Evolutionary conservation across 2,888 invertebrate genomes (phyloP).

Genomic region (Acanthosepion pharaonis): DNA sequence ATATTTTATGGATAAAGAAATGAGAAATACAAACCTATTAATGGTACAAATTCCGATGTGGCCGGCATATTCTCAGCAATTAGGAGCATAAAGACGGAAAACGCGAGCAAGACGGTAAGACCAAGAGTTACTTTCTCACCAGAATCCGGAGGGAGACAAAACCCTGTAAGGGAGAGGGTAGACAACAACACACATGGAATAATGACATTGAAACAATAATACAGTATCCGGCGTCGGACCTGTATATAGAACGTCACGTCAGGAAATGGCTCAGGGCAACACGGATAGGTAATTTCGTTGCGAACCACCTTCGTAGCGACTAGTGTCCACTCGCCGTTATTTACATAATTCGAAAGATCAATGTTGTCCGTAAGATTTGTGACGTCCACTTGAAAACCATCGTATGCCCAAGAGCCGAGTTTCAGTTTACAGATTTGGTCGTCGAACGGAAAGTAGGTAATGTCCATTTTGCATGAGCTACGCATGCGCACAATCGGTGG

Average conservation of each 20-base stretch:
- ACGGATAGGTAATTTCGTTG: constrained; percentile 76
- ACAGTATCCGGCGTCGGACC: constrained; percentile 76
- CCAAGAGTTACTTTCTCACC: constrained; percentile 79
- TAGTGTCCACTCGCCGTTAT: constrained; percentile 78
- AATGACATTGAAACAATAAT: constrained; percentile 78
- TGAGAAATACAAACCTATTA: constrained; percentile 75
- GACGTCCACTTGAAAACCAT: constrained; percentile 70
- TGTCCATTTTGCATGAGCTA: constrained; percentile 77
- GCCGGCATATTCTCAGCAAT: constrained; percentile 79
- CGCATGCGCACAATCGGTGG: constrained; percentile 78
- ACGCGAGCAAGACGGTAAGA: constrained; percentile 78
- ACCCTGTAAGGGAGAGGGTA: constrained; percentile 79
- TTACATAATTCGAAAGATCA: constrained; percentile 77
- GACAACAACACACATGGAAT: constrained; percentile 79
- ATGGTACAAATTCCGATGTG: constrained; percentile 78
- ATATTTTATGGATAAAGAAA: too few species aligned
- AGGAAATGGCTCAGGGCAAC: constrained; percentile 77
- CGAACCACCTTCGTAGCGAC: constrained; percentile 75
- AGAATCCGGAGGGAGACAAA: constrained; percentile 77
- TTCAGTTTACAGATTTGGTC: constrained; percentile 76
- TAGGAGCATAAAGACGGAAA: constrained; percentile 79
- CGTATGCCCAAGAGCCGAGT: constrained; percentile 75
- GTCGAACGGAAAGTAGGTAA: constrained; percentile 78
- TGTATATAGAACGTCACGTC: constrained; percentile 77
- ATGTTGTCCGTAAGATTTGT: constrained; percentile 71